phyloP scores from a whole-genome alignment of 2,888 invertebrate species.

The Neoascia interrupta region DNA sequence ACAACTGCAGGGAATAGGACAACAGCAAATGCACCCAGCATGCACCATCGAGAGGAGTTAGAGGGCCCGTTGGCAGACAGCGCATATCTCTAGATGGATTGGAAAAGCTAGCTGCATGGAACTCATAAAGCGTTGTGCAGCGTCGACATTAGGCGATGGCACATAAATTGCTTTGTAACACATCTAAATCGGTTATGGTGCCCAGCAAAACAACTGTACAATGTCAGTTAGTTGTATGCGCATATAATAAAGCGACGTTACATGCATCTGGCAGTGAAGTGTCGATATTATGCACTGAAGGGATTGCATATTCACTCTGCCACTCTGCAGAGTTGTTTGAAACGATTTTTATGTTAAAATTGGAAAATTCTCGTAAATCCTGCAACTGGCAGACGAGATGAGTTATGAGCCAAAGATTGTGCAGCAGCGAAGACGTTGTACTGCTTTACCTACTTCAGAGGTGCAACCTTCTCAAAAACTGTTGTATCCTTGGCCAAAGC shows the following conservation, averaged over 20 bases:
- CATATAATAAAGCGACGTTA: conserved; percentile 18
- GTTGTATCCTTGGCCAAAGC: too few relatives aligned
- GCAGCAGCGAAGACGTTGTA: too few relatives aligned
- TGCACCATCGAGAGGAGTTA: too few relatives aligned
- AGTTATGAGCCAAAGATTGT: too few relatives aligned
- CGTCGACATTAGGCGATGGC: conserved; percentile 61
- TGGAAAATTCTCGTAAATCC: conserved; percentile 50
- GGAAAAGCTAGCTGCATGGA: conserved; percentile 39
- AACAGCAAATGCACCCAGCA: conserved; percentile 19
- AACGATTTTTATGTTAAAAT: conserved; percentile 57
- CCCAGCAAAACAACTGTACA: conserved; percentile 43
- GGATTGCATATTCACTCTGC: neutral
- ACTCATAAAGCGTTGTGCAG: conserved; percentile 43
- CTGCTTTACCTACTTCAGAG: too few relatives aligned
- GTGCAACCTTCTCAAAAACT: too few relatives aligned
- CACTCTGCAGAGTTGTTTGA: conserved; percentile 28
- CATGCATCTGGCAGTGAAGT: conserved; percentile 25
- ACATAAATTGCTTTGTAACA: conserved; percentile 56
- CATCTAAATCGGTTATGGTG: conserved; percentile 54
- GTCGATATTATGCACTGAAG: neutral
- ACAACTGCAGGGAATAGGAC: conserved; percentile 37
- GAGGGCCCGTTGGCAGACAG: too few relatives aligned
- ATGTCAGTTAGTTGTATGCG: conserved; percentile 30
- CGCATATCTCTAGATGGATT: conserved; percentile 56
- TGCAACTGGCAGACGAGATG: conserved; percentile 46